A percentile compares a stretch with the other conserved stretches of the same genome.
Evolutionary conservation across 2,888 invertebrate species (phyloP).

Genomic region (Uropetala carovei): DNA sequence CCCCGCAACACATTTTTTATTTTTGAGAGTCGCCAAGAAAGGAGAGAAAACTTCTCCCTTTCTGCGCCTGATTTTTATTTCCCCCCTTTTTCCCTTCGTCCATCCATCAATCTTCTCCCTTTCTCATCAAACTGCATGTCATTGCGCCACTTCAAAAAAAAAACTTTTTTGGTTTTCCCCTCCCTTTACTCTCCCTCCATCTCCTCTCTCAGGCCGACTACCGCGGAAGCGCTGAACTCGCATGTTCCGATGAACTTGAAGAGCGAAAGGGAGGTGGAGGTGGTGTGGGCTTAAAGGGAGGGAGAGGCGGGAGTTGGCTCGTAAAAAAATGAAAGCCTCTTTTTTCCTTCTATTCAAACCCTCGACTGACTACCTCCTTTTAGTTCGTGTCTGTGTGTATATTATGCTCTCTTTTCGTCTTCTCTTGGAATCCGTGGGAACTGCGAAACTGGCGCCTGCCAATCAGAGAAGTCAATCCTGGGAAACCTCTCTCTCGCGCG

Average conservation of each 20-base stretch:
- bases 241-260: slow-evolving; percentile 42
- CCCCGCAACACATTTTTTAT: background rate
- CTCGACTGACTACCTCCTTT: background rate
- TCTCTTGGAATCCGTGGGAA: background rate
- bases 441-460: background rate
- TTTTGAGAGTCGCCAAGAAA: background rate
- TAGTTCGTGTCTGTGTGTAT: background rate
- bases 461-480: too few relatives aligned
- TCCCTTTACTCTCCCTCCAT: background rate
- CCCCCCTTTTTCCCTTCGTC: background rate
- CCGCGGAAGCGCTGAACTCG: slow-evolving; percentile 43
- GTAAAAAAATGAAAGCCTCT: slow-evolving; percentile 40
- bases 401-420: background rate
- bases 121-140: background rate
- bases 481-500: too few relatives aligned
- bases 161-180: background rate
- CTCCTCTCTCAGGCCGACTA: background rate
- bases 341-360: background rate
- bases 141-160: background rate
- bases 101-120: background rate
- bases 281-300: too few relatives aligned
- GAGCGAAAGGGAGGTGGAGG: background rate
- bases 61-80: background rate
- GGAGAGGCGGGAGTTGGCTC: background rate
- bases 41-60: background rate